Evolutionary conservation across 37 sponge, comb jelly and placozoan species (phyloP).

Genomic region (Halisarca cf. caerulea): DNA sequence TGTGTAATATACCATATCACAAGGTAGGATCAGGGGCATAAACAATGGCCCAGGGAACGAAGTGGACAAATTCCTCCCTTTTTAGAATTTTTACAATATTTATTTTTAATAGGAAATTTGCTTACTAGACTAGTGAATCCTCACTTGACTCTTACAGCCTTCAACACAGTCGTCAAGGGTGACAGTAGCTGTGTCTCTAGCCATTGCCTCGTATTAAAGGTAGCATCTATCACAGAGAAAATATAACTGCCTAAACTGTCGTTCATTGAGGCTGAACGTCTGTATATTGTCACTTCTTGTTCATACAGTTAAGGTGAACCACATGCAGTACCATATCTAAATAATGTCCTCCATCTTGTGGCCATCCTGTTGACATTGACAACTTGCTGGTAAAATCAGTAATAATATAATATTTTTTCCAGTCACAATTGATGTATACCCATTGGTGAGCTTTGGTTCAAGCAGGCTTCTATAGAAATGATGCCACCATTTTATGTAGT

Average conservation of each 20-base stretch:
- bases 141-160: no score
- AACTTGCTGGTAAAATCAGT: background rate
- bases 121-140: no score
- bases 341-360: background rate
- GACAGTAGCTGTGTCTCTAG: no score
- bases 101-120: no score
- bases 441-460: background rate
- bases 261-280: background rate
- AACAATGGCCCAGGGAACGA: no score
- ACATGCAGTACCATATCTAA: background rate
- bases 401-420: slow-evolving; percentile 46
- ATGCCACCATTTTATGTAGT: slow-evolving; percentile 32
- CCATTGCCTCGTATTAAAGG: no score
- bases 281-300: background rate
- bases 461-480: background rate
- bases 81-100: no score
- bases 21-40: no score
- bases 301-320: background rate
- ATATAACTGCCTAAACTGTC: background rate
- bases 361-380: background rate
- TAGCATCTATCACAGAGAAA: background rate
- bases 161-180: no score
- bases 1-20: no score
- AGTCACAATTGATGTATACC: slow-evolving; percentile 26
- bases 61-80: no score